phyloP scores from a whole-genome alignment of 2,888 invertebrate genomes.

The Caenorhabditis zanzibari region DNA sequence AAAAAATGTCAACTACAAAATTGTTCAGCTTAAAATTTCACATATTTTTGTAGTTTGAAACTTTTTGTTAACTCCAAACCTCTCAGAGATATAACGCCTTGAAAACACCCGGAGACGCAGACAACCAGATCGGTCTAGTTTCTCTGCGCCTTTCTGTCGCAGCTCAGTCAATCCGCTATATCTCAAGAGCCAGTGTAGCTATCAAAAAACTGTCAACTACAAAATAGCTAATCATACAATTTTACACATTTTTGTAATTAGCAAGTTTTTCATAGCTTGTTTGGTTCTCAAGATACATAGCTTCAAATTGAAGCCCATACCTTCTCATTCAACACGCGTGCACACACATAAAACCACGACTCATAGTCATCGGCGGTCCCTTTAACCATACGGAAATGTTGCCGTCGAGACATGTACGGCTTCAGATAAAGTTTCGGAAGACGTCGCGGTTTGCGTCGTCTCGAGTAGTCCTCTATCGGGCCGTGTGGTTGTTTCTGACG shows the following conservation, averaged over 20 bases:
- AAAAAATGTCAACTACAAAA: too few species aligned
- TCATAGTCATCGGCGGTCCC: conserved; percentile 54
- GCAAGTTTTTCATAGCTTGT: background rate
- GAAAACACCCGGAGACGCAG: background rate
- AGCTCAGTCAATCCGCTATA: background rate
- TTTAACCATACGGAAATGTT: conserved; percentile 38
- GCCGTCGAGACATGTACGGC: conserved; percentile 45
- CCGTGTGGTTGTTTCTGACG: background rate
- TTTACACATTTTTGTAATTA: background rate
- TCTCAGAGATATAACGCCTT: conserved; percentile 8
- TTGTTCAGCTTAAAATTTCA: background rate
- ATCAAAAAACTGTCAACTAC: background rate
- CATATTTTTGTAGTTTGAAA: too few species aligned
- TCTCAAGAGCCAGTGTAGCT: background rate
- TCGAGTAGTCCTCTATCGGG: too few species aligned
- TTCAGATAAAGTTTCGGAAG: conserved; percentile 8
- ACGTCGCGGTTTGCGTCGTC: background rate
- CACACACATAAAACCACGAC: conserved; percentile 55
- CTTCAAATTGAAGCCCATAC: background rate
- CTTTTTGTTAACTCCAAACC: background rate
- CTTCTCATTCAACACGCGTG: conserved; percentile 20
- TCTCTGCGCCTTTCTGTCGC: background rate
- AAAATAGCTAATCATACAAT: background rate
- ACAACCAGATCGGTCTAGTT: background rate
- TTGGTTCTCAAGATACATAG: background rate